Base-by-base conservation (phyloP, 2,888 invertebrate genomes). In the Craniophora ligustri region DNA sequence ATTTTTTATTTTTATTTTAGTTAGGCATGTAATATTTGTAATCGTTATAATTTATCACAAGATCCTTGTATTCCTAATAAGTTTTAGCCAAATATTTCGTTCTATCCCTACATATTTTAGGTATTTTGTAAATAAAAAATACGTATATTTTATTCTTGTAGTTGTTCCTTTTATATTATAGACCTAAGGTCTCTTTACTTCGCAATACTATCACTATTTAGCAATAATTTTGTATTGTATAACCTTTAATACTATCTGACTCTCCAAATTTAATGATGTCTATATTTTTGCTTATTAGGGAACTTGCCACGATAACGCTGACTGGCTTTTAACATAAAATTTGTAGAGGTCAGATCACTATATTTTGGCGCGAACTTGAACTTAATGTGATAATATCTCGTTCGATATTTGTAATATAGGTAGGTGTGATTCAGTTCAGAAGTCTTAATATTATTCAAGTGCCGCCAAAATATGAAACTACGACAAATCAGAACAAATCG, bases 61-160 rank as follows among this genome's bases (percentile, higher is more conserved):
- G 46, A 78, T 78, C 75, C 78, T 82, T 85, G 82, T 91, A 90
- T 86, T 88, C 90, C 87, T 90, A 91, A 86, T 85, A 88, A 87
- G 84, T 87, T 89, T 89, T 92, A 93, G 91, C 92, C 92, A 93
- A 93, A 92, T 91, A 90, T 91, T 91, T 88, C 78, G 80, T 92
- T 91, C 80, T 85, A 88, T 80, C 83, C 83, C 73, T 88, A 87
- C 59, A 68, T 80, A 65, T 64, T 64, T 84, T 89, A 89, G 82
- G 80, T 88, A 86, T 87, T n/a, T 83, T 92, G 91, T 92, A 92
- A 86, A 92, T 91, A 91, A 84, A n/a, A 88, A 85, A 72, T 66
- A 67, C 70, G 46, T 73, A 81, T 85, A 79, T 87, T 89, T 89
- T 89, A 89, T 89, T 91, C 85, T 86, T 84, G 88, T 92, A 90